A percentile compares a stretch with the other conserved stretches of the same genome.
phyloP scores from a whole-genome alignment of 2,113 vertebrate species.

The Apaloderma vittatum region DNA sequence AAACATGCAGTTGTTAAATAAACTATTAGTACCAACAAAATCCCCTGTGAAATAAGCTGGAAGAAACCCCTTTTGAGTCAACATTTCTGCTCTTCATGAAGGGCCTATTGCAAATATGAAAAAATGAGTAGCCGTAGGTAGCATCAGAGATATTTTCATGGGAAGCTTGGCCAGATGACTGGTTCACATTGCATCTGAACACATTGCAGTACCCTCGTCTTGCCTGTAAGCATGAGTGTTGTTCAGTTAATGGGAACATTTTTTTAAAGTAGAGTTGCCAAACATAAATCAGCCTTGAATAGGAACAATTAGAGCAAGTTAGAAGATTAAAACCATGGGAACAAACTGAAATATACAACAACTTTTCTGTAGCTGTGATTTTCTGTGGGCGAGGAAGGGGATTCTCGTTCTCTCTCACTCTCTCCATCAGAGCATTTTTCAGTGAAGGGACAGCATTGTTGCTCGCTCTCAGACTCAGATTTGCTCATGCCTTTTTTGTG shows the following conservation, averaged over 20 bases:
- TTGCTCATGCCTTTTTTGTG: constrained; percentile 48
- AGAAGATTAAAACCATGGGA: constrained; percentile 40
- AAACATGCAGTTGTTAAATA: background rate
- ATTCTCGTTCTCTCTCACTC: background rate
- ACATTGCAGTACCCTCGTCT: fast-evolving
- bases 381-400: background rate
- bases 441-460: constrained; percentile 55
- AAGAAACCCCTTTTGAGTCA: background rate
- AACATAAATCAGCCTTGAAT: background rate
- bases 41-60: background rate
- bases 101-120: background rate
- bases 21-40: background rate
- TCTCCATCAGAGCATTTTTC: background rate
- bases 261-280: background rate
- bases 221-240: background rate
- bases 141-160: background rate
- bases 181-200: background rate
- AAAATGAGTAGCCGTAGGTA: background rate
- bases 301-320: constrained; percentile 10
- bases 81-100: background rate
- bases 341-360: background rate
- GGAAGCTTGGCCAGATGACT: background rate
- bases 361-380: constrained; percentile 5
- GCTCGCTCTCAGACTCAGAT: background rate
- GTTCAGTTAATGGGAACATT: background rate